phyloP scores from a whole-genome alignment of 2,113 vertebrate species.

The Crotalus horridus region DNA sequence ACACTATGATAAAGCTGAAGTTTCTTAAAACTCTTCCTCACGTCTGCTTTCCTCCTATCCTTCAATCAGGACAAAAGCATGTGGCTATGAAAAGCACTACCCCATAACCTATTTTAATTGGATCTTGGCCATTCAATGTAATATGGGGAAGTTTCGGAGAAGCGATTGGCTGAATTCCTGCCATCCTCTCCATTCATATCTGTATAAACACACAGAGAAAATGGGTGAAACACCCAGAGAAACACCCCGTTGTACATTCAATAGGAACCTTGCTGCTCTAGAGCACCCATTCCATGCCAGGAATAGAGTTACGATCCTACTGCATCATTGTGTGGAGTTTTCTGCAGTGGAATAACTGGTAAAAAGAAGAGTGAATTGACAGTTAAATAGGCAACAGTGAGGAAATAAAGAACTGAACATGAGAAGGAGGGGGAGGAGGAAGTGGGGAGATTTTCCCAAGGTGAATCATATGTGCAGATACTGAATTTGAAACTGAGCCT shows the following conservation, averaged over 20 bases:
- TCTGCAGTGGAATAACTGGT: not conserved
- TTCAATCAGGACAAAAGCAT: not conserved
- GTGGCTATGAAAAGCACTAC: not conserved
- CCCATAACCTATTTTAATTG: not conserved
- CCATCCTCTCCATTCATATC: not conserved
- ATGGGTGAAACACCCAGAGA: not conserved
- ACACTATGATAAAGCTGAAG: not conserved
- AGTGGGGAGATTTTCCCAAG: not conserved
- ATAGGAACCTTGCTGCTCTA: not conserved
- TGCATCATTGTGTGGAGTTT: not conserved
- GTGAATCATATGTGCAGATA: not conserved
- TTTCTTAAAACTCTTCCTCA: not conserved
- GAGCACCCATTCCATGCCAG: not conserved
- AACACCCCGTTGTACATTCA: not conserved
- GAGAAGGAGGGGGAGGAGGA: not conserved
- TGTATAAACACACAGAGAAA: not conserved
- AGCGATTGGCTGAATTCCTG: not conserved
- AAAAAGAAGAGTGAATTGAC: not conserved
- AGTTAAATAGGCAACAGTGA: not conserved
- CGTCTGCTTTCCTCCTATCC: not conserved
- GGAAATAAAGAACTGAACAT: not conserved
- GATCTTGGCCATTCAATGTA: not conserved
- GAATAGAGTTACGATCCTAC: not conserved
- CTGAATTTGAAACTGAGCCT: not conserved
- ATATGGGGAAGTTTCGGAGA: not conserved